A percentile compares a stretch with the other conserved stretches of the same genome.
Conservation (phyloP, 2,113 vertebrate species). For the Amblyopsis rosae region DNA sequence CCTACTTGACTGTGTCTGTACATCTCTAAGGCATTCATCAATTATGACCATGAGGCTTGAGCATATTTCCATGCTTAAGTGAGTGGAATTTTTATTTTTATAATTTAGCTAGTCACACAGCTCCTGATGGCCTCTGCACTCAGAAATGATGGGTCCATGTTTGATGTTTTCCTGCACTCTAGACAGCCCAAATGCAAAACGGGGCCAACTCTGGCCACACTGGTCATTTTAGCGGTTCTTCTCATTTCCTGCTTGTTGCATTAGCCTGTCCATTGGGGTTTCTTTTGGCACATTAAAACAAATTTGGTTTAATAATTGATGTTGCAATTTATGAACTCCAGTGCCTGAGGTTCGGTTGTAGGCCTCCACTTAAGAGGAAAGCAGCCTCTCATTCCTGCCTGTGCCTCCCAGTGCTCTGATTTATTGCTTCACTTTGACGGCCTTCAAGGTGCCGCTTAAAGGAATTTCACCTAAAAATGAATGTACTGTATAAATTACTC, state of each 20-base stretch:
- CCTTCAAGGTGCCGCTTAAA: constrained; percentile 51
- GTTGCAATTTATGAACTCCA: constrained; percentile 71
- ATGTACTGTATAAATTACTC: background rate
- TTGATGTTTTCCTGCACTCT: constrained; percentile 65
- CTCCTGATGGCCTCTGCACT: constrained; percentile 41
- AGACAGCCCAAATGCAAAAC: constrained; percentile 27
- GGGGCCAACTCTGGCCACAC: constrained; percentile 39
- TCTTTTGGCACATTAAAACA: constrained; percentile 78
- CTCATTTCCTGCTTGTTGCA: constrained; percentile 72
- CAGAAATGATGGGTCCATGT: constrained; percentile 43
- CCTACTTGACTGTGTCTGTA: background rate
- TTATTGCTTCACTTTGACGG: constrained; percentile 59
- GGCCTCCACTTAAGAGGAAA: constrained; percentile 74
- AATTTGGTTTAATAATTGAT: constrained; percentile 79
- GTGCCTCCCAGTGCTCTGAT: constrained; percentile 50
- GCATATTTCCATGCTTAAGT: constrained; percentile 50
- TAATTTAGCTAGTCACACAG: constrained; percentile 61
- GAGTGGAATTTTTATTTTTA: constrained; percentile 48
- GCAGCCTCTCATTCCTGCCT: constrained; percentile 53
- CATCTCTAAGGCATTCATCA: constrained; percentile 38
- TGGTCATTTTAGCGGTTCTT: constrained; percentile 66
- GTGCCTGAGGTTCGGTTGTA: constrained; percentile 67
- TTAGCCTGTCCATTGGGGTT: constrained; percentile 66
- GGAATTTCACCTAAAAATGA: background rate
- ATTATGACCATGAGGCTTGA: constrained; percentile 40